Conservation (phyloP, 2,113 vertebrate species). For the Spea multiplicata region DNA sequence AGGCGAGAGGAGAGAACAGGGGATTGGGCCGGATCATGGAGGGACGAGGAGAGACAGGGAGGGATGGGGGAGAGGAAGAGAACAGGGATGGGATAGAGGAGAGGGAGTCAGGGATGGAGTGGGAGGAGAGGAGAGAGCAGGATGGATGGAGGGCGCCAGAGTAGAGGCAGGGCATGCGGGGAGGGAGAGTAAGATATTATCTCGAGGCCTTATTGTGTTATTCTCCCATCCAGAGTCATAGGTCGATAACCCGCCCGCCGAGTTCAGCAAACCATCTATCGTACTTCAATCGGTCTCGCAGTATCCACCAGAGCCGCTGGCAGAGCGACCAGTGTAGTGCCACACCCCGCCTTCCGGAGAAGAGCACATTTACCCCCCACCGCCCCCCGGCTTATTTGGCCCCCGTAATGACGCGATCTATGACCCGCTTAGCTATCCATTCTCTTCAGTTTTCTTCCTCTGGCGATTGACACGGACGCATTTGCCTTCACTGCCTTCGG, state of each 20-base stretch:
- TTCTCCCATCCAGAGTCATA: constrained; percentile 36
- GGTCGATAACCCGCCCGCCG: constrained; percentile 76
- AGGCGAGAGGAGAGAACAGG: too few species aligned
- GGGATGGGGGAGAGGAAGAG: too few species aligned
- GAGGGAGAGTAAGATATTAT: too few species aligned
- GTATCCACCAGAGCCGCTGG: constrained; percentile 57
- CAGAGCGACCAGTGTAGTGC: constrained; percentile 64
- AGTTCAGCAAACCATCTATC: constrained; percentile 68
- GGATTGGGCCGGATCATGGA: too few species aligned
- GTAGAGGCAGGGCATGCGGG: too few species aligned
- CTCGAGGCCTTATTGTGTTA: not conserved
- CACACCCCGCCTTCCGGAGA: too few species aligned
- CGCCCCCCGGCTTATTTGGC: too few species aligned
- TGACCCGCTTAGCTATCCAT: not conserved
- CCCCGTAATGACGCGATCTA: not conserved
- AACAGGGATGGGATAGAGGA: too few species aligned
- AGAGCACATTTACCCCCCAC: not conserved
- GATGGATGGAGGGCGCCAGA: too few species aligned
- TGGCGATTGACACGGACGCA: constrained; percentile 75
- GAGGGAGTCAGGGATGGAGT: too few species aligned
- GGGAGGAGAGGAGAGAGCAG: too few species aligned
- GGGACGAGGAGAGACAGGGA: too few species aligned
- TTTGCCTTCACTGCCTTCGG: constrained; percentile 80
- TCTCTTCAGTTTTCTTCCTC: constrained; percentile 64
- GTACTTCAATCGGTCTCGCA: constrained; percentile 57